phyloP scores from a whole-genome alignment of 2,888 invertebrate genomes.

The Dinocampus coccinellae region DNA sequence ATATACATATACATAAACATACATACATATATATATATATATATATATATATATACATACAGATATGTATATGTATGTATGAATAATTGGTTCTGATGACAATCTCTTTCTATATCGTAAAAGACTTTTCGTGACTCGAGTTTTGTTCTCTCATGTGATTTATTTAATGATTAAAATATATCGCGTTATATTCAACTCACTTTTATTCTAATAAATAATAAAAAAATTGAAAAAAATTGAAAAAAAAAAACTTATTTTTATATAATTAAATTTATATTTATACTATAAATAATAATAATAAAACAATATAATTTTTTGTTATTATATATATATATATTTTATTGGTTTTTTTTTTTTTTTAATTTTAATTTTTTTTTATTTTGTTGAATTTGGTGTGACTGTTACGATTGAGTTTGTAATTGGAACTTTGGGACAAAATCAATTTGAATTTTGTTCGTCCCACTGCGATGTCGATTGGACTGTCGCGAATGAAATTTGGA shows the following conservation, averaged over 20 bases:
- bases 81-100: neutral
- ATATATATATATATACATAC: too few species aligned
- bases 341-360: too few species aligned
- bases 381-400: neutral
- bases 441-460: conserved; percentile 26
- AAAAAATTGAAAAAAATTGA: too few species aligned
- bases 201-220: too few species aligned
- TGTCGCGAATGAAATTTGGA: conserved; percentile 44
- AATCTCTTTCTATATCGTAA: neutral
- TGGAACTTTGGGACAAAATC: neutral
- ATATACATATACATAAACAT: neutral
- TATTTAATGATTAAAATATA: neutral
- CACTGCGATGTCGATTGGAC: conserved; percentile 42
- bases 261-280: too few species aligned
- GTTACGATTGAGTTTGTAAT: neutral
- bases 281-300: too few species aligned
- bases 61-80: too few species aligned
- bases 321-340: too few species aligned
- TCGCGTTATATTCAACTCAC: neutral
- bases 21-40: too few species aligned
- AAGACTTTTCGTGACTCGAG: neutral
- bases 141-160: neutral
- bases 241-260: too few species aligned
- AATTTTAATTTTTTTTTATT: too few species aligned
- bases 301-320: too few species aligned